Evolutionary conservation across 2,113 vertebrate genomes (phyloP), one percentile per base, ranked within the genome.

Genomic region (Paedocypris sp.): DNA sequence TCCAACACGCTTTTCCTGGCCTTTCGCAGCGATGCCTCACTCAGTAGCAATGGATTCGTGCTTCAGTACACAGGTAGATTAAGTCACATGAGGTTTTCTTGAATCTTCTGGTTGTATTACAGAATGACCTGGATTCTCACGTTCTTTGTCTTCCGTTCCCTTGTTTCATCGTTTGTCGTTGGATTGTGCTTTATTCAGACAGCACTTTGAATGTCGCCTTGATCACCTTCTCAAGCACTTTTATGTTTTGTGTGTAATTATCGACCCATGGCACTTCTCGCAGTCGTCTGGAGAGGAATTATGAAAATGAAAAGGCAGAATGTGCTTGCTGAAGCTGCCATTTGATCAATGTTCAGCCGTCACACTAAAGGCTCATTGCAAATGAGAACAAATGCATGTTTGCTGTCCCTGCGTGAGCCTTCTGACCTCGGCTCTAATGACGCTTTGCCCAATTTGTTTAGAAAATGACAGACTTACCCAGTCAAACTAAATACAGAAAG

Each of bases 1-100:
- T 90, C 90, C 76, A 94, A 92, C 79, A 93, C 72, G 0, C 89
- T 98, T n/a, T 97, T 97, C 82, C 78, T 98, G 3, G 94, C 93
- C 2, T 98, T 98, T 77, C 91, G 93, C 12, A 97, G 94, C 0
- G 95, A 97, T 0, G 93, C 93, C 0, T 97, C 93, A 0, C 90
- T 99, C 76, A 99, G 94, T 88, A 97, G 90, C 60, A 82, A 84
- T 0, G 95, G 95, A 48, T 99, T 99, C 6, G 86, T 93, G 60
- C 89, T 99, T 11, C 89, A 97, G 70, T 99, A 97, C 82, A 90
- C 89, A 72, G 95, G 94, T 98, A 68, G 16, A 16, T 2, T 36
- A 2, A n/a, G 31, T 41, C 39, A 11, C 25, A 18, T 33, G 5
- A 9, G 19, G 4, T 54, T 45, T 31, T 12, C 10, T 32, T 1